A percentile compares a stretch with the other conserved stretches of the same genome.
These are phyloP conservation scores for Pseudomyrmex sp. DNA, from an alignment of 1,140 invertebrate genomes.

Conservation along the genomic window DNA sequence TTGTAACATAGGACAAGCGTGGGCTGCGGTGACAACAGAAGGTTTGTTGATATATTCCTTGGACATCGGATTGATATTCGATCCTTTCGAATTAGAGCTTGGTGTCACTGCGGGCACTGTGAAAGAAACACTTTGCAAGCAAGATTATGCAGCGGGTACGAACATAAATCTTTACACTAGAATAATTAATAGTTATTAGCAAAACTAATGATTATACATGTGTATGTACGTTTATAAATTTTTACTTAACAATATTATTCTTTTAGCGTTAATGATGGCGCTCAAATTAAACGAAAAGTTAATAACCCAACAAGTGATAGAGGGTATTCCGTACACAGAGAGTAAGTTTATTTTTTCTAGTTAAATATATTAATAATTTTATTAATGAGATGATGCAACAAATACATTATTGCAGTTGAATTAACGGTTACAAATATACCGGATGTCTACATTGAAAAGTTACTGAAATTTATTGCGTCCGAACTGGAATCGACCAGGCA, in stretches of 20 bases:
- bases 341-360: constrained; percentile 87
- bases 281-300: constrained; percentile 94
- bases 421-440: constrained; percentile 90
- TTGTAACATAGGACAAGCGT: constrained; percentile 89
- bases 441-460: constrained; percentile 90
- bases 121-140: constrained; percentile 87
- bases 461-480: constrained; percentile 89
- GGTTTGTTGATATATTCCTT: constrained; percentile 96
- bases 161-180: not conserved
- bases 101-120: constrained; percentile 92
- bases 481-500: constrained; percentile 92
- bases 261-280: constrained; percentile 92
- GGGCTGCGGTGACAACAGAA: constrained; percentile 96
- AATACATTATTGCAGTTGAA: constrained; percentile 88
- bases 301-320: constrained; percentile 93
- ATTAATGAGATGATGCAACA: constrained; percentile 9
- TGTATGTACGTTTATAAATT: not conserved
- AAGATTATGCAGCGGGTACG: constrained; percentile 88
- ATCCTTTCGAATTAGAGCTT: constrained; percentile 94
- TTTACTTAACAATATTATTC: constrained; percentile 43
- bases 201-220: constrained; percentile 40
- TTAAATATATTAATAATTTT: constrained; percentile 9
- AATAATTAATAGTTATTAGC: constrained; percentile 21
- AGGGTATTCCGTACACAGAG: constrained; percentile 90
- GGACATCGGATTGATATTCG: constrained; percentile 91